A percentile compares a stretch with the other conserved stretches of the same genome.
phyloP scores from a whole-genome alignment of 2,797 vertebrate genomes.

The Nannoperca australis region DNA sequence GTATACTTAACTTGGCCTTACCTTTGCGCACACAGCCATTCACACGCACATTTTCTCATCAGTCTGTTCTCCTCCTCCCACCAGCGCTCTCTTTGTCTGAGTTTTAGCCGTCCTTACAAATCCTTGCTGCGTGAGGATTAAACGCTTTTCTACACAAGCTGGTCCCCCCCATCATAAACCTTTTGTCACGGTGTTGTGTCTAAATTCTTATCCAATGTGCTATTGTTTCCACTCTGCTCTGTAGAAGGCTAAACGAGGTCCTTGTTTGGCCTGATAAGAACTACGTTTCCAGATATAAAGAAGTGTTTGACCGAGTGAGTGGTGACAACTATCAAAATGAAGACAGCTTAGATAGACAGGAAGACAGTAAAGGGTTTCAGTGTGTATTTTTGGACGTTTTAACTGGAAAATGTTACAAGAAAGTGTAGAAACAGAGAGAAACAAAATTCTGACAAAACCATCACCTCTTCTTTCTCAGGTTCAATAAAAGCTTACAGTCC shows the following conservation, averaged over 20 bases:
- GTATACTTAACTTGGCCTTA: slow-evolving; percentile 29
- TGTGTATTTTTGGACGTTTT: slow-evolving; percentile 34
- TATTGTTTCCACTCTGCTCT: slow-evolving; percentile 52
- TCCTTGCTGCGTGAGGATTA: slow-evolving; percentile 68
- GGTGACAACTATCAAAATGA: slow-evolving; percentile 26
- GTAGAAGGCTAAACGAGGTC: slow-evolving; percentile 41
- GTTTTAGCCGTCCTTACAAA: slow-evolving; percentile 67
- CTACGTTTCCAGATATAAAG: slow-evolving; percentile 27
- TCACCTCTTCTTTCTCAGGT: slow-evolving; percentile 40
- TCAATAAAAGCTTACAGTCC: slow-evolving; percentile 46
- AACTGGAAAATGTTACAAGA: slow-evolving; percentile 16
- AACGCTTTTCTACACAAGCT: slow-evolving; percentile 64
- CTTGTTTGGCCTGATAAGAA: slow-evolving; percentile 60
- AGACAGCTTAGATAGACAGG: slow-evolving; percentile 1
- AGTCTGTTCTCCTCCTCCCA: slow-evolving; percentile 50
- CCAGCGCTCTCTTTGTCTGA: slow-evolving; percentile 60
- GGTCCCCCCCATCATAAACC: slow-evolving; percentile 60
- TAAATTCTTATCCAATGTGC: slow-evolving; percentile 65
- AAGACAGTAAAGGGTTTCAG: background rate
- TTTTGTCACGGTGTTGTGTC: slow-evolving; percentile 72
- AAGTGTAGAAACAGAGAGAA: slow-evolving; percentile 11
- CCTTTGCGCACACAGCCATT: slow-evolving; percentile 16
- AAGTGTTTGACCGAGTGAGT: slow-evolving; percentile 12
- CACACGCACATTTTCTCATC: slow-evolving; percentile 47
- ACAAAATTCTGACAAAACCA: slow-evolving; percentile 29